A percentile compares a stretch with the other conserved stretches of the same genome.
Conservation (phyloP, 2,113 vertebrate species). For the Bufo bufo region DNA sequence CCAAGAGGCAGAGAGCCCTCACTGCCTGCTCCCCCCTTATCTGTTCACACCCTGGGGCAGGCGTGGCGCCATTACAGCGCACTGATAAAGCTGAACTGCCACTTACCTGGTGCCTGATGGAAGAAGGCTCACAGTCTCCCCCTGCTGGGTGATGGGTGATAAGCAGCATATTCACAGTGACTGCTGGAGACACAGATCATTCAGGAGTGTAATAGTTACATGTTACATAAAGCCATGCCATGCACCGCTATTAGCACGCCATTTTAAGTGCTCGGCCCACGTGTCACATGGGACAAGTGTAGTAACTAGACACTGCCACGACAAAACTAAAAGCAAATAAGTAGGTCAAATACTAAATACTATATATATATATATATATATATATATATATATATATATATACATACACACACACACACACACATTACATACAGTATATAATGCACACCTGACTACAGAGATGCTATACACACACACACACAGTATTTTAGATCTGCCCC, state of each 20-base stretch:
- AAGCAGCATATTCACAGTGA: constrained; percentile 26
- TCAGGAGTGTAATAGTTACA: not conserved
- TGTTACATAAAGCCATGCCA: not conserved
- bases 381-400: not conserved
- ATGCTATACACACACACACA: no score
- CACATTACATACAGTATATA: not conserved
- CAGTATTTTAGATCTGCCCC: no score
- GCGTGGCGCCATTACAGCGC: constrained; percentile 3
- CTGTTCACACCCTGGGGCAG: constrained; percentile 12
- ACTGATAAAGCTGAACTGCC: not conserved
- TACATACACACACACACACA: not conserved
- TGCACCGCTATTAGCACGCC: not conserved
- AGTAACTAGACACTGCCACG: not conserved
- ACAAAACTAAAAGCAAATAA: no score
- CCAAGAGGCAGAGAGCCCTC: not conserved
- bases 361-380: not conserved
- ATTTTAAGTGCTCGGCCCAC: not conserved
- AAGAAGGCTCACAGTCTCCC: constrained; percentile 39
- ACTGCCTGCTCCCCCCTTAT: not conserved
- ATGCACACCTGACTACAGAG: no score
- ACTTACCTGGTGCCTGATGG: constrained; percentile 27
- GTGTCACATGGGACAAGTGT: not conserved
- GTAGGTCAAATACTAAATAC: no score
- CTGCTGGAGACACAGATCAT: not conserved
- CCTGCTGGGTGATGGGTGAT: constrained; percentile 24